Evolutionary conservation across 2,888 invertebrate species (phyloP).

Genomic region (Ganaspis brasiliensis): DNA sequence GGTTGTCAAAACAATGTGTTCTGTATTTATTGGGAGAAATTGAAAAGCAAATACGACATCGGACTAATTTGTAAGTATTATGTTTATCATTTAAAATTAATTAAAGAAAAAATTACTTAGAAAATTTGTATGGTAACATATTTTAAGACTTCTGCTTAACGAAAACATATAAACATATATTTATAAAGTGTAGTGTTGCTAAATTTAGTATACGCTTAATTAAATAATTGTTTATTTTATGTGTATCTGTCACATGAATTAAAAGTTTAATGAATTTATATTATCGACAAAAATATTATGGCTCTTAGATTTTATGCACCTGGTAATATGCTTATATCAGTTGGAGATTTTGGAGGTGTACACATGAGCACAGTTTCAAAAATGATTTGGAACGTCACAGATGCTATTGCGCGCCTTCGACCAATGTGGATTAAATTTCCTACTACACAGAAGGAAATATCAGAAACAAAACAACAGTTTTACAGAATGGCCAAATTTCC

Average conservation of each 20-base stretch:
- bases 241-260: too few species aligned
- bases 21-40: background rate
- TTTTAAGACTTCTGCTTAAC: too few species aligned
- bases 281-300: too few species aligned
- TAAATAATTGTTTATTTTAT: too few species aligned
- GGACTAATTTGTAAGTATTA: background rate
- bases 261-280: too few species aligned
- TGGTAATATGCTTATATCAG: background rate
- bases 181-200: too few species aligned
- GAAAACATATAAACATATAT: too few species aligned
- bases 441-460: background rate
- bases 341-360: background rate
- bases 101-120: too few species aligned
- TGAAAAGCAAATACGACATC: background rate
- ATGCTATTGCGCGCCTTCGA: background rate
- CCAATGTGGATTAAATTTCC: background rate
- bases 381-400: background rate
- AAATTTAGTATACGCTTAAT: too few species aligned
- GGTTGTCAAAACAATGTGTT: background rate
- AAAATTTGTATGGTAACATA: too few species aligned
- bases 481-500: conserved; percentile 1
- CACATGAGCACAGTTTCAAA: background rate
- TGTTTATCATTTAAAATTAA: too few species aligned
- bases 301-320: background rate
- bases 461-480: background rate